Evolutionary conservation across 2,888 invertebrate species (phyloP).

Genomic region (Drosophila niveifrons): DNA sequence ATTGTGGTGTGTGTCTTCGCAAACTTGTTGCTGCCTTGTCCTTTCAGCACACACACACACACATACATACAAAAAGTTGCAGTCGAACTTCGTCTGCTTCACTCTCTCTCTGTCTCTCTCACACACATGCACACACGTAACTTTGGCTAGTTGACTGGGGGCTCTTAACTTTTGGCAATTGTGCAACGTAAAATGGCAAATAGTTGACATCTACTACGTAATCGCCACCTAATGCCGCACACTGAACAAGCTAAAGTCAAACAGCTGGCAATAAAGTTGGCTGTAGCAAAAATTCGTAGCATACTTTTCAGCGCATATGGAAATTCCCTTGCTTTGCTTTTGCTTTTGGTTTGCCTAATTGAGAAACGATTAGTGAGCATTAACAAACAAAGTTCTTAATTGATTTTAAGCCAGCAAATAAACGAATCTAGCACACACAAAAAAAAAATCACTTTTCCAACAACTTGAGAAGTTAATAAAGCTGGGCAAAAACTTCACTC

Average conservation of each 20-base stretch:
- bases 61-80: slow-evolving; percentile 46
- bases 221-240: slow-evolving; percentile 42
- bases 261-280: slow-evolving; percentile 34
- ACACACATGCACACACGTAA: slow-evolving; percentile 3
- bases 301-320: slow-evolving; percentile 46
- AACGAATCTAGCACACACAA: slow-evolving; percentile 4
- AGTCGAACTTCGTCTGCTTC: slow-evolving; percentile 44
- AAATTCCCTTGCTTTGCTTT: slow-evolving; percentile 23
- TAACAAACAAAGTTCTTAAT: slow-evolving; percentile 35
- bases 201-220: slow-evolving; percentile 59
- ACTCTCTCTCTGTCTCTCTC: neutral
- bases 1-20: slow-evolving; percentile 61
- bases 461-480: slow-evolving; percentile 2
- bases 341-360: slow-evolving; percentile 18
- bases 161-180: slow-evolving; percentile 55
- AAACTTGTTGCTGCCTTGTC: slow-evolving; percentile 67
- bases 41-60: slow-evolving; percentile 42
- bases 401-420: slow-evolving; percentile 20
- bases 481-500: neutral
- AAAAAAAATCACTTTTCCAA: neutral
- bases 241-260: slow-evolving; percentile 16
- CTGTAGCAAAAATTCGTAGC: slow-evolving; percentile 40
- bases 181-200: slow-evolving; percentile 60
- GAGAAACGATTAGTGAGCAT: slow-evolving; percentile 37
- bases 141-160: neutral